phyloP scores from a whole-genome alignment of 2,888 invertebrate genomes.

The Eristalis intricaria region DNA sequence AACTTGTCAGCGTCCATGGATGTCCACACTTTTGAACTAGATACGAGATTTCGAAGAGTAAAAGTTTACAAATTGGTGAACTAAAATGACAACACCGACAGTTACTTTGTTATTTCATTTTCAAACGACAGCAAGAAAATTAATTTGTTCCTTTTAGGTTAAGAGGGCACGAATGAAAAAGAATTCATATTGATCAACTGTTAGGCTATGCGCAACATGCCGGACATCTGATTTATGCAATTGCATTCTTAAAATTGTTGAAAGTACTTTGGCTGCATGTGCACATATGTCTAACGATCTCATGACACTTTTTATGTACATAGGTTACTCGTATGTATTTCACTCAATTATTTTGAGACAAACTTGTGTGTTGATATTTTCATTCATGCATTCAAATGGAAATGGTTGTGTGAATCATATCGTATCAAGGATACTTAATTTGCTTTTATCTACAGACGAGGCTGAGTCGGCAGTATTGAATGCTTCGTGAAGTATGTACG shows the following conservation, averaged over 20 bases:
- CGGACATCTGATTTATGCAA: background rate
- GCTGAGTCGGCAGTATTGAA: background rate
- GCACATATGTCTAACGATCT: background rate
- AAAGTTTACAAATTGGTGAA: background rate
- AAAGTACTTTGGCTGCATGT: background rate
- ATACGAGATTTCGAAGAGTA: background rate
- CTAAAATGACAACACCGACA: background rate
- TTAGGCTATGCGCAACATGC: background rate
- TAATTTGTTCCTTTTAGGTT: constrained; percentile 1
- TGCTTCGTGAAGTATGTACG: background rate
- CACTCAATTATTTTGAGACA: background rate
- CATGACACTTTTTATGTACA: background rate
- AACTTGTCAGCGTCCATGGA: background rate
- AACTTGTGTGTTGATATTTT: background rate
- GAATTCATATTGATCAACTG: background rate
- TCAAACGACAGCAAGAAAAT: background rate
- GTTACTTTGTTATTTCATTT: background rate
- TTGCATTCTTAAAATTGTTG: background rate
- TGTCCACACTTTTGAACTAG: background rate
- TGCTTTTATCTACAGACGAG: background rate
- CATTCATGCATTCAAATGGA: background rate
- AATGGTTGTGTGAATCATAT: background rate
- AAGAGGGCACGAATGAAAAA: background rate
- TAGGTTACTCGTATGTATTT: background rate
- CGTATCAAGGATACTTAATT: background rate